phyloP scores from a whole-genome alignment of 2,797 vertebrate genomes.

The Otus scops region DNA sequence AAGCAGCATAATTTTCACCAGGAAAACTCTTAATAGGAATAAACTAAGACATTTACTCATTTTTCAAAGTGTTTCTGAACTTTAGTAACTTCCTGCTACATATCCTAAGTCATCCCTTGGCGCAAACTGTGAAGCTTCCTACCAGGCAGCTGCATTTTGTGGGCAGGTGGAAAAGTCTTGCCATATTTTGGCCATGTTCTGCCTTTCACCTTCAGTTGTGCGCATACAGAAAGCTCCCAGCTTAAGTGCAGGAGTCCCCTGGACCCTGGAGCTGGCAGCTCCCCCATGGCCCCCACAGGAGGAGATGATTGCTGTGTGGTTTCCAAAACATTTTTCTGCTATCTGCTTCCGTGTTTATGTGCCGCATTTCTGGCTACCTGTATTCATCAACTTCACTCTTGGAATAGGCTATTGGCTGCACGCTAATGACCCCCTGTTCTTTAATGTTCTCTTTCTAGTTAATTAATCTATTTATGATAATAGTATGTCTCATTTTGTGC shows the following conservation, averaged over 20 bases:
- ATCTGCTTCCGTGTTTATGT: background rate
- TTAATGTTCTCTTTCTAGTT: conserved; percentile 52
- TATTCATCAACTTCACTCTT: background rate
- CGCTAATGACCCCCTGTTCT: background rate
- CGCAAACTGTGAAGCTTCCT: background rate
- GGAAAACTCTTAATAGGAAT: conserved; percentile 17
- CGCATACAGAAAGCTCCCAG: background rate
- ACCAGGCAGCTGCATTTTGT: background rate
- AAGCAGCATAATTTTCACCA: background rate
- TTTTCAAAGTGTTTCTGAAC: conserved; percentile 1
- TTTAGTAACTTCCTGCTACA: background rate
- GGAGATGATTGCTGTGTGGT: background rate
- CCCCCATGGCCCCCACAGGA: accelerated
- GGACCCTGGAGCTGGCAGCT: background rate
- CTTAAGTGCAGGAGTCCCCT: background rate
- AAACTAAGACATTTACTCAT: background rate
- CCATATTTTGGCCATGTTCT: background rate
- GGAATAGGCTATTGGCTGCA: conserved; percentile 9
- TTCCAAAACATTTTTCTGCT: background rate
- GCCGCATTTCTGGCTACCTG: background rate
- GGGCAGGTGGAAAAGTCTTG: background rate
- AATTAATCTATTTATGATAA: conserved; percentile 66
- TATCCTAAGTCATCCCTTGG: background rate
- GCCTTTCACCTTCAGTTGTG: background rate
- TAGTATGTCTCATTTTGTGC: conserved; percentile 41